Base-by-base conservation (phyloP, 2,888 invertebrate genomes). In the Lepidocyrtoides sp. region DNA sequence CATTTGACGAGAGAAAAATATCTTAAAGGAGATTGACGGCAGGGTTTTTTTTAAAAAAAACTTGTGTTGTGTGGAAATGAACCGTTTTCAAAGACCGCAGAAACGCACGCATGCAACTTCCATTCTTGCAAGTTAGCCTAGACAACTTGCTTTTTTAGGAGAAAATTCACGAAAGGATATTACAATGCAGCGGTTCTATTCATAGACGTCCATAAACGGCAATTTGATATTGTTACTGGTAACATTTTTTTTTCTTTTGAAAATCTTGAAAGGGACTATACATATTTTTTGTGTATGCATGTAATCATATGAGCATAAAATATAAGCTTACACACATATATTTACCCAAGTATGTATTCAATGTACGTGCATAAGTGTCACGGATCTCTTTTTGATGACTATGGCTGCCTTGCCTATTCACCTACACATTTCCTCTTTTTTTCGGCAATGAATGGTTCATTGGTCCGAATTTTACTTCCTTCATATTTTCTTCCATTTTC, bases 401-500 rank as follows among this genome's bases (percentile, higher is more conserved):
- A 17, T 44, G 17, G 17, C 69, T 32, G 23, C 60, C 29, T 4
- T 60, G 17, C 51, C 29, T 29, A 77, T 44, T 51, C 51, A n/a
- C 77, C 48, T 77, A 72, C 69, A 72, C 77, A 26, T 51, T 77
- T 77, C 77, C 48, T 77, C 26, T 8, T 7, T 51, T 77, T 77
- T 75, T 51, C 29, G 26, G 51, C 77, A 51, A 77, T 77, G 77
- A 77, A 77, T 77, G 77, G 77, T 77, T 77, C 77, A 77, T 77
- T 77, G 77, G 77, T 77, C 77, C 32, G 77, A 32, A 26, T 14
- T 29, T 77, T 23, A 29, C 54, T 77, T 77, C 77, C 77, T 77
- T 77, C n/a, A 77, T 77, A 51, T 77, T 75, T 75, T 75, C 23
- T 32, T 72, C 69, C 20, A 10, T 17, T 72, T 10, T 41, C 69